Conservation (phyloP, 2,888 invertebrate genomes). For the Dolichomitus sp. region DNA sequence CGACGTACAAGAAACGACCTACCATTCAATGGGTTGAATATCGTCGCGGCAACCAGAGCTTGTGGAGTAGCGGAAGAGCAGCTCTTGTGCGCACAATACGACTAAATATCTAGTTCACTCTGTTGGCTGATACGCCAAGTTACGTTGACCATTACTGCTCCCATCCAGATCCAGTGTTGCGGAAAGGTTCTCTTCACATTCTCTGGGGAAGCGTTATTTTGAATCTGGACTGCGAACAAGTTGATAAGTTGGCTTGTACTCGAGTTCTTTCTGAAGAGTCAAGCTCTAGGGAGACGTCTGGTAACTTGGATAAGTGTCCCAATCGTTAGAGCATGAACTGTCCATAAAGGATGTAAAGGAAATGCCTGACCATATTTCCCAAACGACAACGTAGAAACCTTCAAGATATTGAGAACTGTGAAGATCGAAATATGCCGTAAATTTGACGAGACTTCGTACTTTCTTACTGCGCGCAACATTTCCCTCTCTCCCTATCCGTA, state of each 20-base stretch:
- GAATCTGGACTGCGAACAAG: conserved; percentile 41
- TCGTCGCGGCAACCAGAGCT: conserved; percentile 26
- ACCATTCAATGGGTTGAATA: conserved; percentile 39
- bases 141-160: conserved; percentile 1
- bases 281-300: conserved; percentile 23
- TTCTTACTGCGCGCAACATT: background rate
- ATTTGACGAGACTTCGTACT: conserved; percentile 14
- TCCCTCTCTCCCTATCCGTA: background rate
- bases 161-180: conserved; percentile 7
- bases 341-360: background rate
- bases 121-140: background rate
- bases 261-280: conserved; percentile 37
- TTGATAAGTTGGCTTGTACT: conserved; percentile 11
- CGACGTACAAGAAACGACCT: conserved; percentile 37
- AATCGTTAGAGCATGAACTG: conserved; percentile 1
- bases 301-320: conserved; percentile 39
- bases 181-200: conserved; percentile 18
- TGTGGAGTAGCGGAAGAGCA: conserved; percentile 37
- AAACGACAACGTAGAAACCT: conserved; percentile 14
- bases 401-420: conserved; percentile 23
- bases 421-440: conserved; percentile 15
- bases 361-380: background rate
- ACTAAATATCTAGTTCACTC: conserved; percentile 35
- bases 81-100: conserved; percentile 45
- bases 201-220: conserved; percentile 10